Evolutionary conservation across 64 coral and sea anemone species (phyloP).

Genomic region (Pocillopora damicornis): DNA sequence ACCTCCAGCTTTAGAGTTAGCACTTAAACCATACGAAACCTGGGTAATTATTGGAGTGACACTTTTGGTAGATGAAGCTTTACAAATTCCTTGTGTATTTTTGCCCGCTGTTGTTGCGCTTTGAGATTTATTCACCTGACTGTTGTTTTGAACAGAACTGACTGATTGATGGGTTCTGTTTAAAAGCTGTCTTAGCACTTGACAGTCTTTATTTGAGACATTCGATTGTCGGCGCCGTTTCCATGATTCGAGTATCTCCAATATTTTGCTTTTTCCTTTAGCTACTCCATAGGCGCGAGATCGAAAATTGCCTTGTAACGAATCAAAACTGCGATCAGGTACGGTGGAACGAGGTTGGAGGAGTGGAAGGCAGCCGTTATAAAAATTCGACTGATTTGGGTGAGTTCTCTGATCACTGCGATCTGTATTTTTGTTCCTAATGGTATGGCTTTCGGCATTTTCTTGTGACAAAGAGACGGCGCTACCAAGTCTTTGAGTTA

Average conservation of each 20-base stretch:
- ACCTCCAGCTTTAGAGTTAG: neutral
- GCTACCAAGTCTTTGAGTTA: neutral
- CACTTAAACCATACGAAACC: neutral
- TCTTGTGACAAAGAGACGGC: neutral
- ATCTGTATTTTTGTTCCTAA: neutral
- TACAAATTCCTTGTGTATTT: too few relatives aligned
- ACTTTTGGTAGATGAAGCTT: neutral
- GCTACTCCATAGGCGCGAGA: neutral
- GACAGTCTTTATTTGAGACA: neutral
- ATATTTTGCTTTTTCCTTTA: neutral
- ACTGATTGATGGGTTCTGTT: neutral
- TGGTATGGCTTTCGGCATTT: neutral
- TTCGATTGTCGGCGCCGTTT: neutral
- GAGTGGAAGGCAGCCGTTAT: neutral
- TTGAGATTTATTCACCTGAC: too few relatives aligned
- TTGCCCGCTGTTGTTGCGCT: neutral
- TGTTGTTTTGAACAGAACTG: neutral
- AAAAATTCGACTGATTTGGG: neutral
- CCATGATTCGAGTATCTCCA: slow-evolving; percentile 3
- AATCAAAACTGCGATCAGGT: neutral
- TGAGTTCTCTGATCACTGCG: neutral
- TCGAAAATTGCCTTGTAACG: neutral
- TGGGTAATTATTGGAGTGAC: slow-evolving; percentile 5
- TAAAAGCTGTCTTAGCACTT: slow-evolving; percentile 7
- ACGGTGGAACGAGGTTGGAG: neutral